Evolutionary conservation across 2,113 vertebrate species (phyloP).

Genomic region (Otocyon megalotis): DNA sequence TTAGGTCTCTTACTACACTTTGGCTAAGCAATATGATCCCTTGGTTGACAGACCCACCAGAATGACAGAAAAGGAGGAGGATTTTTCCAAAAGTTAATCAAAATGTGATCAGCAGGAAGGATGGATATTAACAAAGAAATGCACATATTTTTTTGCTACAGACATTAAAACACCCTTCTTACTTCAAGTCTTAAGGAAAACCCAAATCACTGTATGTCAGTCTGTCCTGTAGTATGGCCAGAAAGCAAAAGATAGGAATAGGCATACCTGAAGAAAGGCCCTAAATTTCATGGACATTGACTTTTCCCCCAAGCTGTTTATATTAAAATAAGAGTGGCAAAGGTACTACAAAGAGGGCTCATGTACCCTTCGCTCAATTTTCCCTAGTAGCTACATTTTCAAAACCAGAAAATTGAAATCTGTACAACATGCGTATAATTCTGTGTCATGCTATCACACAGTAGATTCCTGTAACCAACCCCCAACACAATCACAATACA

Average conservation of each 20-base stretch:
- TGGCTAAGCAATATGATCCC: background rate
- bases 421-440: background rate
- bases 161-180: background rate
- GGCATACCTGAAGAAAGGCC: background rate
- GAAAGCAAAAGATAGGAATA: background rate
- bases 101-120: background rate
- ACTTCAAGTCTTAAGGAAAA: background rate
- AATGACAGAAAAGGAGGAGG: background rate
- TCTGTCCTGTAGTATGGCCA: background rate
- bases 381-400: background rate
- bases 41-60: background rate
- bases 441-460: background rate
- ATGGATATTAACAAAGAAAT: background rate
- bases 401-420: background rate
- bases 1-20: background rate
- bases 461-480: background rate
- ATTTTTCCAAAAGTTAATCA: background rate
- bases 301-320: background rate
- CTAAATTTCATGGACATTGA: background rate
- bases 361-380: background rate
- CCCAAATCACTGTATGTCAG: background rate
- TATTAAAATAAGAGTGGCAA: background rate
- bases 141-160: background rate
- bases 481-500: background rate
- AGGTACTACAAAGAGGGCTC: background rate